Percentiles rank a stretch among this genome's conserved stretches.
These are phyloP conservation scores for Isoperla grammatica DNA, from an alignment of 2,888 invertebrate genomes.

Conservation along the genomic window DNA sequence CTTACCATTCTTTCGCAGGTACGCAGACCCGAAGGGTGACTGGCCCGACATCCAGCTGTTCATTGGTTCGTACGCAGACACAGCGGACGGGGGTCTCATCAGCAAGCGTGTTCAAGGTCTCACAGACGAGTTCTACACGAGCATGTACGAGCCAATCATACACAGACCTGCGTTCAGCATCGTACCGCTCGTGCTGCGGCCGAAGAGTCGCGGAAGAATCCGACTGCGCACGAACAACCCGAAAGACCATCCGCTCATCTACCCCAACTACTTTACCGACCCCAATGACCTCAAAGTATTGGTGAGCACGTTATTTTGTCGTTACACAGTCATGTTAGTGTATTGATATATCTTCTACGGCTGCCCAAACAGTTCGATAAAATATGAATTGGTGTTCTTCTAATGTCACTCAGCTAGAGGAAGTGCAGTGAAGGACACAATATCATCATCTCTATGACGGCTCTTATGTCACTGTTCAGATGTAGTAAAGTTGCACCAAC, in stretches of 20 bases:
- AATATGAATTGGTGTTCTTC: no score
- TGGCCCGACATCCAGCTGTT: constrained; percentile 78
- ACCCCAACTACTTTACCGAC: constrained; percentile 78
- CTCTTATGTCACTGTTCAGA: no score
- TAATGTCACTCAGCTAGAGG: no score
- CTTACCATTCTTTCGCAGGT: no score
- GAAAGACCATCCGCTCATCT: constrained; percentile 69
- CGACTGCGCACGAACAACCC: constrained; percentile 64
- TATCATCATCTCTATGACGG: no score
- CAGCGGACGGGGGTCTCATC: constrained; percentile 70
- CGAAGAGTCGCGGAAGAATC: constrained; percentile 64
- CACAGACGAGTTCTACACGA: constrained; percentile 59
- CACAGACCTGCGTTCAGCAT: constrained; percentile 62
- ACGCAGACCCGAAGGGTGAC: constrained; percentile 57
- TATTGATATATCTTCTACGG: background rate
- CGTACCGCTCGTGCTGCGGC: constrained; percentile 64
- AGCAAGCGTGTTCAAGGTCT: constrained; percentile 63
- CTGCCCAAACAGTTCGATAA: background rate
- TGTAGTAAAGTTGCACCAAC: no score
- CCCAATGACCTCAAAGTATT: constrained; percentile 64
- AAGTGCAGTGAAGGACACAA: no score
- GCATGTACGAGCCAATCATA: constrained; percentile 63
- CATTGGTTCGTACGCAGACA: constrained; percentile 67
- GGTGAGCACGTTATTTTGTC: constrained; percentile 50
- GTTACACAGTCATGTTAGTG: background rate